A percentile compares a stretch with the other conserved stretches of the same genome.
These are phyloP conservation scores for Crematogaster levior DNA, from an alignment of 2,888 invertebrate genomes.

Conservation along the genomic window DNA sequence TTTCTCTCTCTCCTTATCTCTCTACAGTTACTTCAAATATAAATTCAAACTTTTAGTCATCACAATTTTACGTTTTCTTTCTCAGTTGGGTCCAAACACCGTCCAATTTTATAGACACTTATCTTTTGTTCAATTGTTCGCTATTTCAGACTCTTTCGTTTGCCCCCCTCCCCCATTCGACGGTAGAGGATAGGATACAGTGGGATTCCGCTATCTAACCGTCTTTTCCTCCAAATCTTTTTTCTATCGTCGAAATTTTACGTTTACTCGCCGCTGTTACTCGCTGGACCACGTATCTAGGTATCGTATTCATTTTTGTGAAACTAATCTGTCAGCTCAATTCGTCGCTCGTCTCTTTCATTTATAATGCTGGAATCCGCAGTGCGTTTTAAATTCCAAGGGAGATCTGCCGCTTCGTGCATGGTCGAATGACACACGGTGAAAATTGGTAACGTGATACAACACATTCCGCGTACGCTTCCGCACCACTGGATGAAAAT, in stretches of 20 bases:
- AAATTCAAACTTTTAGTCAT: neutral
- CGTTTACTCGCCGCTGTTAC: neutral
- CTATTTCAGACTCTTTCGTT: slow-evolving; percentile 38
- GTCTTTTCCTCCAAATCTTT: slow-evolving; percentile 32
- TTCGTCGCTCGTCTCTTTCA: slow-evolving; percentile 32
- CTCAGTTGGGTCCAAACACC: slow-evolving; percentile 18
- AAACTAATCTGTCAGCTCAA: slow-evolving; percentile 50
- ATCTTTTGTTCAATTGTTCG: slow-evolving; percentile 55
- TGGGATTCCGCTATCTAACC: slow-evolving; percentile 42
- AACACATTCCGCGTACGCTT: neutral
- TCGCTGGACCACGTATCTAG: slow-evolving; percentile 11
- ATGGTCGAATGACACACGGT: neutral
- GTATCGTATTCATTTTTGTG: slow-evolving; percentile 52
- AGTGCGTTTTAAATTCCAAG: slow-evolving; percentile 23
- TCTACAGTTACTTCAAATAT: slow-evolving; percentile 11
- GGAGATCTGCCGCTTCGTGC: slow-evolving; percentile 1
- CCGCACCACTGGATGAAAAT: neutral
- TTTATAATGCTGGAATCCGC: slow-evolving; percentile 28
- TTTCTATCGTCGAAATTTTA: slow-evolving; percentile 42
- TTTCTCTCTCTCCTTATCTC: neutral
- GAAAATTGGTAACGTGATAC: slow-evolving; percentile 46
- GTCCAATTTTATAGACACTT: slow-evolving; percentile 58
- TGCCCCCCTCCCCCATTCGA: slow-evolving; percentile 28
- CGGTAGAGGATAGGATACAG: slow-evolving; percentile 40
- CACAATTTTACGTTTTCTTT: neutral